Percentiles rank a stretch among this genome's conserved stretches.
phyloP scores from a whole-genome alignment of 2,797 vertebrate species.

The Halcyon smyrnensis region DNA sequence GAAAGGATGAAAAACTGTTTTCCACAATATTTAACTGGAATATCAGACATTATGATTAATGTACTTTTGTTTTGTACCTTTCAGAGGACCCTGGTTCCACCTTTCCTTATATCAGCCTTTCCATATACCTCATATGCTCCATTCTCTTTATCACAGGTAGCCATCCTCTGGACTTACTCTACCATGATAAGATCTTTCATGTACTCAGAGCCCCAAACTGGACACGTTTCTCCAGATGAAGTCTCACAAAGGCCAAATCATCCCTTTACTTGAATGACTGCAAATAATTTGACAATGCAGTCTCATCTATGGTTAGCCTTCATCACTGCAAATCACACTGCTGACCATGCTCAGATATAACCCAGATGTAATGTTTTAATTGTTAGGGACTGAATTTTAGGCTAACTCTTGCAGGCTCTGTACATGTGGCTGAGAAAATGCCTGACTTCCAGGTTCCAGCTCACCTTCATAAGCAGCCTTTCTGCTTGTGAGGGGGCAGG shows the following conservation, averaged over 20 bases:
- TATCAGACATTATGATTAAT: neutral
- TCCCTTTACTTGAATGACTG: neutral
- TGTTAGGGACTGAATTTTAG: neutral
- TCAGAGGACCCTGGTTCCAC: neutral
- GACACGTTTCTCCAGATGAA: neutral
- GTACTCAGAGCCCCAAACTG: neutral
- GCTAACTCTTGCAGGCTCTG: neutral
- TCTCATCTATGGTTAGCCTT: neutral
- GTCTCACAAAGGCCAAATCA: neutral
- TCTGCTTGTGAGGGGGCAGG: neutral
- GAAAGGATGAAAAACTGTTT: neutral
- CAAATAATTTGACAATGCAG: neutral
- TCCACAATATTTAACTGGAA: neutral
- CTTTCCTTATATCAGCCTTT: neutral
- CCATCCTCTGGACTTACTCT: neutral
- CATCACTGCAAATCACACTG: neutral
- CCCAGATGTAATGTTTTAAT: neutral
- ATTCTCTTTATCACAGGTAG: neutral
- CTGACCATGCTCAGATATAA: neutral
- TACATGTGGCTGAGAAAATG: neutral
- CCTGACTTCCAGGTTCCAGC: neutral
- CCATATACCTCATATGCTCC: neutral
- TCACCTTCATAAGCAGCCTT: neutral
- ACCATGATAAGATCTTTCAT: neutral
- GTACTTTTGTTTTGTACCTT: neutral